These are phyloP conservation scores for Brachirus orientalis DNA, from an alignment of 2,113 vertebrate genomes.

Conservation along the genomic window DNA sequence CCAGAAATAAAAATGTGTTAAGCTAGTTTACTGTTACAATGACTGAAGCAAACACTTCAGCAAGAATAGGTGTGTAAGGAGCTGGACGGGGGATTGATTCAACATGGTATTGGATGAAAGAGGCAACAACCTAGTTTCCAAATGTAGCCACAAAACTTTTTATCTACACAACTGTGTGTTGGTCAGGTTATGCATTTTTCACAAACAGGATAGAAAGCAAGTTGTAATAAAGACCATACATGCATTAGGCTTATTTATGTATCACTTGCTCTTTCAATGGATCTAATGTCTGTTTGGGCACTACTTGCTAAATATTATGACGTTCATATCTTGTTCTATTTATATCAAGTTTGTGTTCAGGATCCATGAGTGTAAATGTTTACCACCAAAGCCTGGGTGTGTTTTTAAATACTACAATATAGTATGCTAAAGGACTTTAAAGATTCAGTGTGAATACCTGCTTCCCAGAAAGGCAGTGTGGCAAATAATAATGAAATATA, in stretches of 20 bases:
- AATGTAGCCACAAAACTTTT: constrained; percentile 26
- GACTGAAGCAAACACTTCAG: too few species aligned
- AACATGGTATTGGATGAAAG: constrained; percentile 24
- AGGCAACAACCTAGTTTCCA: not conserved
- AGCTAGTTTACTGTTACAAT: constrained; percentile 45
- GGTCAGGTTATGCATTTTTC: constrained; percentile 8
- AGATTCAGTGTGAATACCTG: constrained; percentile 9
- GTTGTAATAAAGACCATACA: constrained; percentile 36
- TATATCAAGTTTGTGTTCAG: not conserved
- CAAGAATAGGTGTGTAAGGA: constrained; percentile 42
- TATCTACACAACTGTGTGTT: constrained; percentile 30
- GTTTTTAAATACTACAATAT: constrained; percentile 9
- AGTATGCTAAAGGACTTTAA: constrained; percentile 22
- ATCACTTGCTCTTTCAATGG: constrained; percentile 54
- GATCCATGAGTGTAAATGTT: constrained; percentile 11
- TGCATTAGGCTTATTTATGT: constrained; percentile 53
- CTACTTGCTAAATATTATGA: constrained; percentile 29
- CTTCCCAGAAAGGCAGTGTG: constrained; percentile 27
- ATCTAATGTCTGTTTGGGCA: constrained; percentile 60
- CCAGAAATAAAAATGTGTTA: too few species aligned
- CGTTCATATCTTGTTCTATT: constrained; percentile 21
- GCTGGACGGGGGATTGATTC: constrained; percentile 38
- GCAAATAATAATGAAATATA: constrained; percentile 24
- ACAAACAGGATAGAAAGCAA: constrained; percentile 11
- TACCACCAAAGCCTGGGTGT: constrained; percentile 7